These are phyloP conservation scores for Turdus rufiventris DNA, from an alignment of 2,113 vertebrate genomes.

Conservation along the genomic window DNA sequence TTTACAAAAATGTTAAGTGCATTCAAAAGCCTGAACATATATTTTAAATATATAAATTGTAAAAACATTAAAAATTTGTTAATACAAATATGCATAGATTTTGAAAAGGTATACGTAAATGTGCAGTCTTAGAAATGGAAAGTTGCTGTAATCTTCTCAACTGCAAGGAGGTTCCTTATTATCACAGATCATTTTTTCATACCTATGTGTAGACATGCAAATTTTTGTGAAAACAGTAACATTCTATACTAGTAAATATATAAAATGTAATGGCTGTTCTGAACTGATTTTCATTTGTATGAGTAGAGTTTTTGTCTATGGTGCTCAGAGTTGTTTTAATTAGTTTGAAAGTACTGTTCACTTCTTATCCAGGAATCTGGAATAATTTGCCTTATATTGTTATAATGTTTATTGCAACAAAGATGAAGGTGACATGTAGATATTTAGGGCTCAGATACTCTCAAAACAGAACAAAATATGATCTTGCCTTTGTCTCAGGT, in stretches of 20 bases:
- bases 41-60: not conserved
- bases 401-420: not conserved
- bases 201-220: not conserved
- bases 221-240: not conserved
- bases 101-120: not conserved
- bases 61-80: not conserved
- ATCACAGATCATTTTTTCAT: not conserved
- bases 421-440: not conserved
- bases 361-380: not conserved
- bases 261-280: not conserved
- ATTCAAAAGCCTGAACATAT: not conserved
- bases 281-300: not conserved
- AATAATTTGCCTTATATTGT: not conserved
- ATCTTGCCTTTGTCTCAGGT: not conserved
- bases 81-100: not conserved
- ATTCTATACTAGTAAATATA: not conserved
- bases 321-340: not conserved
- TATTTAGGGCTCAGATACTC: not conserved
- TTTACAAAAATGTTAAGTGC: not conserved
- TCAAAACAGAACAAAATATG: not conserved
- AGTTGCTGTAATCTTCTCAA: not conserved
- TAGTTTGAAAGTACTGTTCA: not conserved
- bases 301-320: not conserved
- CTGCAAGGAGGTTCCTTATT: not conserved
- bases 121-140: not conserved